Percentiles rank a stretch among this genome's conserved stretches.
Evolutionary conservation across 2,113 vertebrate genomes (phyloP).

Genomic region (Monarcha castaneiventris): DNA sequence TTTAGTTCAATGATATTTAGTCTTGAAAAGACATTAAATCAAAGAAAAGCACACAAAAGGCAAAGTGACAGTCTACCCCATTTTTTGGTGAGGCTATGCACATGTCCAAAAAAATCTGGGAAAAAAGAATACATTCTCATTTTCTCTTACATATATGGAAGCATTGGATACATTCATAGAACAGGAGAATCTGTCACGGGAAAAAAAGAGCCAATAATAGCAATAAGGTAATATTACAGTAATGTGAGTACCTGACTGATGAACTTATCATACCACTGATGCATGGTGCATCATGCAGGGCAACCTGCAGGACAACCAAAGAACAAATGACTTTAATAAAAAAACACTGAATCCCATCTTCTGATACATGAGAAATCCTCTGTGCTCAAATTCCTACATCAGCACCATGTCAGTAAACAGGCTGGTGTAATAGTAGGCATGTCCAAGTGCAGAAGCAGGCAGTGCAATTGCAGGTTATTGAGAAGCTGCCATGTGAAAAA

Average conservation of each 20-base stretch:
- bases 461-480: neutral
- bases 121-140: neutral
- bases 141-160: neutral
- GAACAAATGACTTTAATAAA: neutral
- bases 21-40: neutral
- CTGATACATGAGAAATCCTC: neutral
- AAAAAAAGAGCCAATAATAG: neutral
- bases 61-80: neutral
- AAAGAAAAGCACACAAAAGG: neutral
- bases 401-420: neutral
- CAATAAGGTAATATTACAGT: neutral
- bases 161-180: neutral
- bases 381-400: neutral
- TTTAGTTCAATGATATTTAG: neutral
- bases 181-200: neutral
- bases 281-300: too few species aligned
- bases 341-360: neutral
- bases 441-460: neutral
- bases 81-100: neutral
- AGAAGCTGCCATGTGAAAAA: neutral
- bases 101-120: fast-evolving
- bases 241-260: neutral
- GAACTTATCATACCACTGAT: neutral
- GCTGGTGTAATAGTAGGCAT: neutral
- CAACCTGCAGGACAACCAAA: neutral